Evolutionary conservation across 2,888 invertebrate species (phyloP), one percentile per base, ranked within the genome.

Genomic region (Seira sanloemensis): DNA sequence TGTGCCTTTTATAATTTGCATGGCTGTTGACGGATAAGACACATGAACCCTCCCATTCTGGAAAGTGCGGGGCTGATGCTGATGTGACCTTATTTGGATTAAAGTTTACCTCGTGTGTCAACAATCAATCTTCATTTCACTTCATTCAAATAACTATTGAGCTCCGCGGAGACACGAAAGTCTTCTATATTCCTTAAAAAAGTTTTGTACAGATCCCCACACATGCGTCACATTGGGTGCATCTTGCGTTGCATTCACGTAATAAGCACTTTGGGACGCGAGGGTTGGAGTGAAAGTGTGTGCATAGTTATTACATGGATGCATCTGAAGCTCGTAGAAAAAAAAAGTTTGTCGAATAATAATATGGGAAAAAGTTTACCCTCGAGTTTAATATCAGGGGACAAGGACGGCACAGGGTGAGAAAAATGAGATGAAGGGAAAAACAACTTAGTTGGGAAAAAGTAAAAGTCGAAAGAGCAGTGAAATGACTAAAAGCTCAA

Each of bases 111-210:
- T 76, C 66, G 50, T 19, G 23, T 68, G 77, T 77, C 77, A 77
- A 54, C 69, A 54, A 77, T 77, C 77, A 77, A 77, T 77, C 77
- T 77, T 77, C 77, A 77, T 77, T 77, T 77, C 68, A 68, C 58
- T 58, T 68, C 77, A 77, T 77, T 77, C 68, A 77, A 77, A 77
- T 77, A 68, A 54, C 77, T 0, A 77, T 77, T 58, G 77, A 68
- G 58, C 58, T 68, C 5, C 12, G 24, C 16, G 18, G 26, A 68
- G 69, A 12, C 37, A 37, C 12, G 37, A 37, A 7, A 21, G 24
- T 25, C n/a, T n/a, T 67, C 27, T 76, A 65, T 65, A 27, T 54
- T 72, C 58, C 72, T n/a, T 24, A 19, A 72, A 23, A 74, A 65
- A 74, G 62, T 65, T 74, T 74, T 65, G 19, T 26, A 37, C 19